These are phyloP conservation scores for Tenthredo amoena DNA, from an alignment of 2,888 invertebrate genomes.

Conservation along the genomic window DNA sequence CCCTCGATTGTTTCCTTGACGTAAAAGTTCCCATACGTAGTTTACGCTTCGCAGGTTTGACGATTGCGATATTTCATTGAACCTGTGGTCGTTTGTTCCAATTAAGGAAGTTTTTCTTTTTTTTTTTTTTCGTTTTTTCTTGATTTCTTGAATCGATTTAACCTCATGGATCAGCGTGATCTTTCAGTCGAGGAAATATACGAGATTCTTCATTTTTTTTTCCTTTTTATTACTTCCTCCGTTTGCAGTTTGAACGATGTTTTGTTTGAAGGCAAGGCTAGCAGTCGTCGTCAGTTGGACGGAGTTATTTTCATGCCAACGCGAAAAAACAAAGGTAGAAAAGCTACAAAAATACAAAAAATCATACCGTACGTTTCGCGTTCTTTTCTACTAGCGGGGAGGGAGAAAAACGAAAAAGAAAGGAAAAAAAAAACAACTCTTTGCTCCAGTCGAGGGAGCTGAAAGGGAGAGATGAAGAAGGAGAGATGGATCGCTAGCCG, in stretches of 20 bases:
- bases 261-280: constrained; percentile 33
- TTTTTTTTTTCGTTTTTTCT: background rate
- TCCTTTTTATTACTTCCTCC: background rate
- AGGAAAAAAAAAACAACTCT: background rate
- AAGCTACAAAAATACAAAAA: constrained; percentile 43
- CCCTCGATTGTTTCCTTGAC: constrained; percentile 6
- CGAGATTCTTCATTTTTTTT: background rate
- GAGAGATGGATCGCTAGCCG: constrained; percentile 36
- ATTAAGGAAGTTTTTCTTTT: background rate
- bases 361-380: background rate
- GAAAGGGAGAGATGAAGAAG: constrained; percentile 53
- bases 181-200: background rate
- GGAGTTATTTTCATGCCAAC: constrained; percentile 43
- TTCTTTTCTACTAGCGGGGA: background rate
- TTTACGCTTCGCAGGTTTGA: background rate
- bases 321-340: constrained; percentile 43
- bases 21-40: background rate
- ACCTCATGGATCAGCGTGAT: background rate
- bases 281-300: constrained; percentile 9
- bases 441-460: background rate
- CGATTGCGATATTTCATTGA: background rate
- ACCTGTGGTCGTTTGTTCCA: background rate
- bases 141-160: constrained; percentile 2
- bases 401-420: background rate
- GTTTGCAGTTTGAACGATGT: constrained; percentile 19